phyloP scores from a whole-genome alignment of 2,888 invertebrate genomes.

The Eurytoma californica region DNA sequence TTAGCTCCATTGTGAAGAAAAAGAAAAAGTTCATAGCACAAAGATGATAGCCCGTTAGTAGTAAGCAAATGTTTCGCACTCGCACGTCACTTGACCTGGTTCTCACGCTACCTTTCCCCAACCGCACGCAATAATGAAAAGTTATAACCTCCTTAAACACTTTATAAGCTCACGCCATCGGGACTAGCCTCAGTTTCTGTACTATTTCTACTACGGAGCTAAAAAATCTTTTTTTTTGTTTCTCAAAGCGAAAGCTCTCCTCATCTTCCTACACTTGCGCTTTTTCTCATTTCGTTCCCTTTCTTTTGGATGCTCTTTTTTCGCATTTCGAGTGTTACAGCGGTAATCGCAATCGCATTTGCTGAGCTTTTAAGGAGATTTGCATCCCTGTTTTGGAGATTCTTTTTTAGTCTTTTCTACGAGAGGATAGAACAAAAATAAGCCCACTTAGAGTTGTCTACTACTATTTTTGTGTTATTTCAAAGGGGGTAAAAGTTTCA shows the following conservation, averaged over 20 bases:
- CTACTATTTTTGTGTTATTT: too few relatives aligned
- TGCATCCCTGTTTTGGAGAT: neutral
- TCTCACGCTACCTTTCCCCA: neutral
- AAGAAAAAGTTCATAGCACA: neutral
- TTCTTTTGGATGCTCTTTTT: neutral
- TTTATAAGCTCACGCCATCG: slow-evolving; percentile 34
- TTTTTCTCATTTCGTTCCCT: neutral
- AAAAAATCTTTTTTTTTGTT: slow-evolving; percentile 24
- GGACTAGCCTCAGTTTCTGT: neutral
- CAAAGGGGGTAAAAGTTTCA: too few relatives aligned
- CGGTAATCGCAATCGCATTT: slow-evolving; percentile 27
- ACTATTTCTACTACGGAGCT: neutral
- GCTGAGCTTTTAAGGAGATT: slow-evolving; percentile 39
- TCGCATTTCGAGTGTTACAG: neutral
- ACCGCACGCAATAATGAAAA: slow-evolving; percentile 45
- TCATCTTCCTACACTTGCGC: neutral
- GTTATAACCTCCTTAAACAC: slow-evolving; percentile 48
- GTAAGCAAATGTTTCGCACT: slow-evolving; percentile 19
- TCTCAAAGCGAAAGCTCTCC: slow-evolving; percentile 19
- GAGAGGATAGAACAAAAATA: too few relatives aligned
- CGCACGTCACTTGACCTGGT: slow-evolving; percentile 28
- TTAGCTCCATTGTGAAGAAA: neutral
- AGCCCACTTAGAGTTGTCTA: too few relatives aligned
- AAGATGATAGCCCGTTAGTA: neutral
- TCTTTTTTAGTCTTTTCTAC: too few relatives aligned